Evolutionary conservation across 2,797 vertebrate genomes (phyloP).

Genomic region (Miichthys miiuy): DNA sequence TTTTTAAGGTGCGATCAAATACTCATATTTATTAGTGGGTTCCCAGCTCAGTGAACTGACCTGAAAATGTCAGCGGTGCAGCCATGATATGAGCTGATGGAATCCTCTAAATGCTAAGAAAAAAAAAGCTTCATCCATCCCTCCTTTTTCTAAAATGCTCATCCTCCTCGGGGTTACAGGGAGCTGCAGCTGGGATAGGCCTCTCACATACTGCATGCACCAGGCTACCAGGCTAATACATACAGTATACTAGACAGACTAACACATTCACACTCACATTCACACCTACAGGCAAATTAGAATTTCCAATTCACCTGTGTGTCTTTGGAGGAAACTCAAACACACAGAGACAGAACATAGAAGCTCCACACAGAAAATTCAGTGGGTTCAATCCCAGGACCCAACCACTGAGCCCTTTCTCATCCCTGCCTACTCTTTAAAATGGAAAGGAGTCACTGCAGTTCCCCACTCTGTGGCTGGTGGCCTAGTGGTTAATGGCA

Average conservation of each 20-base stretch:
- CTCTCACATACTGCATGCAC: constrained; percentile 14
- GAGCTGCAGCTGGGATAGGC: not conserved
- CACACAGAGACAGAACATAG: not conserved
- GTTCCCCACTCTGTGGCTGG: not conserved
- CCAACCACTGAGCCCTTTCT: not conserved
- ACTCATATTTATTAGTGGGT: constrained; percentile 28
- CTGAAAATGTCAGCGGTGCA: constrained; percentile 32
- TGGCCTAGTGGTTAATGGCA: not conserved
- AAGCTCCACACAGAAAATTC: not conserved
- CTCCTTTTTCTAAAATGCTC: not conserved
- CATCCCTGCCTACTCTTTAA: constrained; percentile 13
- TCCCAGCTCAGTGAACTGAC: constrained; percentile 24
- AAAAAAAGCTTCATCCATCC: not conserved
- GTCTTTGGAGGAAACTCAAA: constrained; percentile 18
- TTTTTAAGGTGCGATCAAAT: constrained; percentile 14
- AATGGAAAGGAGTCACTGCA: not conserved
- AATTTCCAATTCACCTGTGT: constrained; percentile 2
- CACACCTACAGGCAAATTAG: constrained; percentile 13
- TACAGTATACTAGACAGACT: not conserved
- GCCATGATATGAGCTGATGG: not conserved
- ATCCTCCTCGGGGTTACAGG: not conserved
- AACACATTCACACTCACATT: not conserved
- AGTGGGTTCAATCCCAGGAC: not conserved
- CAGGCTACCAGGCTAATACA: not conserved
- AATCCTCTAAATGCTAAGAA: constrained; percentile 20